Evolutionary conservation across 2,888 invertebrate species (phyloP), one percentile per base, ranked within the genome.

Genomic region (Malthinus seriepunctatus): DNA sequence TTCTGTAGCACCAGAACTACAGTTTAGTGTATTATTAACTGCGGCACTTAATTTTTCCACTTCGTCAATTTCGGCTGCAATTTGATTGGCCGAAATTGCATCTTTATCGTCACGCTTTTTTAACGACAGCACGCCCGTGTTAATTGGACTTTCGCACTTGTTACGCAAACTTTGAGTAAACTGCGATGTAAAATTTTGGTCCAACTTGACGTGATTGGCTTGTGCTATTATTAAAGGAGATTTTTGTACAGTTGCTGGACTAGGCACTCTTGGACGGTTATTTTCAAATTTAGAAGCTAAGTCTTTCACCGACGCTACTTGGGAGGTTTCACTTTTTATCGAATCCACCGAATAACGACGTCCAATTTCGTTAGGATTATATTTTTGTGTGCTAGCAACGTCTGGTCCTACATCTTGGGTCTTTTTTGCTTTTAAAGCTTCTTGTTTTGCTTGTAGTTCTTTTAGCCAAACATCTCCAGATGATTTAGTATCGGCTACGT

Each of bases 391-490:
- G 56, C 71, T 72, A 3, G 69, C 66, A 15, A 71, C 71, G 55
- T 74, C 74, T 79, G 78, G 49, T 81, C 74, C 67, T 80, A 81
- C 51, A 79, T 73, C 69, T 76, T 80, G 60, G 81, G 73, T 54
- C 78, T 84, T 77, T 80, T 84, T 85, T 61, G 79, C 80, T 68
- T 82, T 78, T 55, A 87, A 76, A 54, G 87, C 85, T 5, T 84
- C 88, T 79, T 91, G 90, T 75, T 90, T 92, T 0, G 88, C 88
- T 78, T 93, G 92, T 32, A 93, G 76, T 74, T 93, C 93, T 69
- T 86, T 85, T 9, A 93, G 75, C 88, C 92, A 91, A 8, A 83
- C 86, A 65, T 88, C 87, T 15, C 84, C 80, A 10, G 80, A 73
- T 33, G 77, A 71, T 66, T 68, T 67, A 50, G 69, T 71, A 35